Evolutionary conservation across 1,140 invertebrate species (phyloP), one percentile per base, ranked within the genome.

Genomic region (Acromyrmex echinatior): DNA sequence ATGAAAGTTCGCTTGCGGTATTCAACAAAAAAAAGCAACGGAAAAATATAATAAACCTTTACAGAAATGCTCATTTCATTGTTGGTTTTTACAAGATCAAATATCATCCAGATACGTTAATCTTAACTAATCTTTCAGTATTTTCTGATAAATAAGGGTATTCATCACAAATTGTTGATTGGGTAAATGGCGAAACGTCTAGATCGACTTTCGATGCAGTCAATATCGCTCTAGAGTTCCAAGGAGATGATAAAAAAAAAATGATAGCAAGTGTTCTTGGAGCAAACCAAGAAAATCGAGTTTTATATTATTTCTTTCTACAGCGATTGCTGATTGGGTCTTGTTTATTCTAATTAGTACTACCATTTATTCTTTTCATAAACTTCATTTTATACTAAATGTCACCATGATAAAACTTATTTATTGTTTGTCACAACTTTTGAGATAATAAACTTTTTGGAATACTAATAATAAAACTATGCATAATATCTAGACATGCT

Each of bases 151-250:
- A 45, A 45, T 88, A 68, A 79, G 25, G 51, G 58, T 89, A 70
- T 56, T 87, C 87, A 89, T 87, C 76, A 51, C 73, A n/a, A 66
- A 62, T 89, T 82, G 68, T 85, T 51, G 62, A 60, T 56, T 74
- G n/a, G 21, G 9, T 58, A 31, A 77, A 10, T 77, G 2, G 18
- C 49, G 16, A 49, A 35, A 58, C 12, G 60, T 21, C 14, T 7
- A 35, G 58, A 51, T 39, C 51, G 9, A 70, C 18, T 53, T 63
- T 49, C 25, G 14, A 28, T 21, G 65, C n/a, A 39, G 3, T 56
- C 39, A 68, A 51, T 12, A 66, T 53, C 25, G 10, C 14, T 62
- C 21, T 58, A 10, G 45, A 81, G 18, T 21, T 28, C 4, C 3
- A 18, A 58, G 16, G 68, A 77, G 31, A 70, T 18, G 1, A 68